Conservation (phyloP, 2,888 invertebrate species). For the Latheticus oryzae region DNA sequence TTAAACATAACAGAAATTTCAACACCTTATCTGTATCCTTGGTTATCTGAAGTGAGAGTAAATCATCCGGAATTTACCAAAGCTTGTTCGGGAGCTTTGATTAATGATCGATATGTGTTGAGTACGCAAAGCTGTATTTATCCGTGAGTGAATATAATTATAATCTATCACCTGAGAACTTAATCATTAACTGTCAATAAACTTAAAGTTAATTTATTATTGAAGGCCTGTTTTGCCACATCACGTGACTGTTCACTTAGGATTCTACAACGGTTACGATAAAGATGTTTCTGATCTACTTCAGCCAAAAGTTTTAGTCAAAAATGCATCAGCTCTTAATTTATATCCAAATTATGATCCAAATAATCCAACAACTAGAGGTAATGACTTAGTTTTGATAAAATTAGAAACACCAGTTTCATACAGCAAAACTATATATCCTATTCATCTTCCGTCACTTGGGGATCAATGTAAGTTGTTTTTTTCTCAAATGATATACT, state of each 20-base stretch:
- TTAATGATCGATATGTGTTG: conserved; percentile 43
- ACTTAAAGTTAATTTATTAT: too few relatives aligned
- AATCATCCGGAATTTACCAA: conserved; percentile 10
- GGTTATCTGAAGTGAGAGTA: conserved; percentile 35
- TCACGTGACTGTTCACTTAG: conserved; percentile 34
- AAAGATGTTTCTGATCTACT: conserved; percentile 8
- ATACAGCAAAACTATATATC: conserved; percentile 45
- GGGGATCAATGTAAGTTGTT: conserved; percentile 35
- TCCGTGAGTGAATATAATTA: conserved; percentile 36
- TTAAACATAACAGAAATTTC: conserved; percentile 22
- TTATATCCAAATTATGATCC: conserved; percentile 40
- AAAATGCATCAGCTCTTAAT: conserved; percentile 27
- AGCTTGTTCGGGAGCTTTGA: conserved; percentile 39
- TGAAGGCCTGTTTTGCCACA: conserved; percentile 38
- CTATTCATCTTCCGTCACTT: conserved; percentile 40
- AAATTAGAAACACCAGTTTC: conserved; percentile 30
- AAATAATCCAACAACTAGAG: conserved; percentile 8
- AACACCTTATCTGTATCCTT: conserved; percentile 41
- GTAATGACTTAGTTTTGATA: conserved; percentile 39
- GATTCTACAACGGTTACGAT: conserved; percentile 18
- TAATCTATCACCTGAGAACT: neutral
- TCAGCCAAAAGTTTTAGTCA: conserved; percentile 10
- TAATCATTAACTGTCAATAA: neutral
- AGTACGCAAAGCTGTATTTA: conserved; percentile 40
- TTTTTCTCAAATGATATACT: too few relatives aligned